Conservation (phyloP, 2,888 invertebrate species). For the Phengaris arion region DNA sequence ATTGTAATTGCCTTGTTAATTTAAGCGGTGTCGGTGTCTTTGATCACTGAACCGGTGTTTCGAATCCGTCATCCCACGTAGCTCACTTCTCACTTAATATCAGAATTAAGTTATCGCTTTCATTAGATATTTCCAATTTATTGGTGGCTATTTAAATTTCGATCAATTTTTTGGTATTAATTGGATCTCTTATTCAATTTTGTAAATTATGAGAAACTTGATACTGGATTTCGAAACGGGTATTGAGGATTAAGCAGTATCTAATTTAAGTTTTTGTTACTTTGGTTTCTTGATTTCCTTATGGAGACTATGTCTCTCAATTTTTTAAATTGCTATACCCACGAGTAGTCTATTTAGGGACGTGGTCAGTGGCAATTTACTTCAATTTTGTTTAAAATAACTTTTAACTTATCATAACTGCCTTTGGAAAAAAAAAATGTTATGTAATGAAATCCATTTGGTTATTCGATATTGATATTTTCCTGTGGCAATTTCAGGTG, state of each 20-base stretch:
- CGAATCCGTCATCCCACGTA: slow-evolving; percentile 59
- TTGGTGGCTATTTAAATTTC: slow-evolving; percentile 50
- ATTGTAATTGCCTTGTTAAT: slow-evolving; percentile 75
- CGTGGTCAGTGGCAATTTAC: no score
- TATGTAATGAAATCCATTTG: background rate
- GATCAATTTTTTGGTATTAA: slow-evolving; percentile 50
- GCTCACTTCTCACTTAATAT: slow-evolving; percentile 57
- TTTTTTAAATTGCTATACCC: no score
- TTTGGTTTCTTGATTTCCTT: background rate
- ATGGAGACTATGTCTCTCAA: background rate
- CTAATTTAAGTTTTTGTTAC: background rate
- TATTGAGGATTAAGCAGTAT: slow-evolving; percentile 14
- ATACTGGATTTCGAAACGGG: slow-evolving; percentile 13
- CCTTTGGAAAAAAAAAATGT: no score
- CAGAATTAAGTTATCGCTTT: slow-evolving; percentile 59
- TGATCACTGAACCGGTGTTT: slow-evolving; percentile 64
- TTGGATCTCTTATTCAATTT: slow-evolving; percentile 47
- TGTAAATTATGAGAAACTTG: slow-evolving; percentile 36
- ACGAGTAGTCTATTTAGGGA: no score
- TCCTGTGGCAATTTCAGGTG: background rate
- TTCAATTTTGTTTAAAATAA: no score
- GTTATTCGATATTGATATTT: background rate
- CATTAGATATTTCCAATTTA: slow-evolving; percentile 66
- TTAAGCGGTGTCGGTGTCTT: slow-evolving; percentile 65
- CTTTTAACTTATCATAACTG: no score